Conservation (phyloP, 2,113 vertebrate species). For the Muntiacus reevesi region DNA sequence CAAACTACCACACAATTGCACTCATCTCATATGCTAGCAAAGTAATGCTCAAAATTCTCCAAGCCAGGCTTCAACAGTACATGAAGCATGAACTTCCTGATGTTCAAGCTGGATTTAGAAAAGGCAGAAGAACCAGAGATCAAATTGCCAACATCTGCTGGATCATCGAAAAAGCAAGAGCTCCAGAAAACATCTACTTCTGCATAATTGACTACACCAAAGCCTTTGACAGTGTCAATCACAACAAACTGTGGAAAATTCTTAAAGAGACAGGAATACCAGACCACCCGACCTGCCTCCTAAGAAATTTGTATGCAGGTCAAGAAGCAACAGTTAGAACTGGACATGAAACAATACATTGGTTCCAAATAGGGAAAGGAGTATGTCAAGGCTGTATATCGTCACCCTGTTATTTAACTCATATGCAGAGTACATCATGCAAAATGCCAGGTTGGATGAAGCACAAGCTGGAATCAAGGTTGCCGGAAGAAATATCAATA, state of each 20-base stretch:
- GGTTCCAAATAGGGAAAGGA: background rate
- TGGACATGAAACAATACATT: background rate
- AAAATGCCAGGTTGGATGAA: background rate
- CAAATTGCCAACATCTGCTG: background rate
- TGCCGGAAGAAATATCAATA: background rate
- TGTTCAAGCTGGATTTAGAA: background rate
- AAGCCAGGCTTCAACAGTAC: background rate
- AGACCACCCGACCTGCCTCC: background rate
- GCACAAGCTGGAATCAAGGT: background rate
- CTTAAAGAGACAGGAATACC: background rate
- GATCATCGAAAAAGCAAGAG: background rate
- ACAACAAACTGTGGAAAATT: background rate
- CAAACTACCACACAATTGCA: background rate
- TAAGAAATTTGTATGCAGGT: background rate
- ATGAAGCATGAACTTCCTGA: background rate
- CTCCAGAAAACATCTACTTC: background rate
- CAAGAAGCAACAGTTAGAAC: background rate
- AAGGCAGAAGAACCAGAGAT: background rate
- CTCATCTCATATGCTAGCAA: background rate
- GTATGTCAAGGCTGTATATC: background rate
- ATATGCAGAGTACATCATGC: background rate
- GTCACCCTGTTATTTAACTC: background rate
- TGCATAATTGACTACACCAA: background rate
- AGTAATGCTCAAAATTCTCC: background rate
- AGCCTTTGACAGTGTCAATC: background rate